Evolutionary conservation across 1,140 invertebrate genomes (phyloP).

Genomic region (Scaptomyza montana): DNA sequence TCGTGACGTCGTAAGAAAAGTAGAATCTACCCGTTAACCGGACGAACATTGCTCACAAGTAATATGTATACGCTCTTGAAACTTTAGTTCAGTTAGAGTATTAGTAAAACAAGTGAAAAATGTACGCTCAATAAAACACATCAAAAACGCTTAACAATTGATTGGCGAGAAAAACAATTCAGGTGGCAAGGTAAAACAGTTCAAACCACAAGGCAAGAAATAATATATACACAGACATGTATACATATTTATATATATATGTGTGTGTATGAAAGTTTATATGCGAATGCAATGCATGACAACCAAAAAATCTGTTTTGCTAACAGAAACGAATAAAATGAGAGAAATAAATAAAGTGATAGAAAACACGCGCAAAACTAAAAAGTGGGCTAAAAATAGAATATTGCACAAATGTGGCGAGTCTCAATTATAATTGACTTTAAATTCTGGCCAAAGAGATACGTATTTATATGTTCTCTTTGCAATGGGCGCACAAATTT

Average conservation of each 20-base stretch:
- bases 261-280: background rate
- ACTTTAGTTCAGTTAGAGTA: too few species aligned
- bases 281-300: conserved; percentile 25
- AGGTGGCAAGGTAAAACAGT: conserved; percentile 38
- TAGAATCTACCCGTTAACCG: too few species aligned
- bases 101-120: too few species aligned
- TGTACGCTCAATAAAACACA: conserved; percentile 20
- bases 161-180: conserved; percentile 55
- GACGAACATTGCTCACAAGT: too few species aligned
- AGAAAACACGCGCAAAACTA: conserved; percentile 28
- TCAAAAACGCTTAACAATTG: conserved; percentile 45
- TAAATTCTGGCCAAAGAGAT: conserved; percentile 28
- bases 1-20: too few species aligned
- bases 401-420: conserved; percentile 31
- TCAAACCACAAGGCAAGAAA: conserved; percentile 24
- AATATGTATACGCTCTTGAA: too few species aligned
- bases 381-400: conserved; percentile 48
- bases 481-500: background rate
- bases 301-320: conserved; percentile 24
- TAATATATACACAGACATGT: conserved; percentile 1
- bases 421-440: conserved; percentile 46
- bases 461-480: background rate
- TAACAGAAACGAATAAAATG: conserved; percentile 1
- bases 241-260: background rate
- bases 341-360: conserved; percentile 8